Conservation (phyloP, 2,888 invertebrate genomes). For the Platycheirus albimanus region DNA sequence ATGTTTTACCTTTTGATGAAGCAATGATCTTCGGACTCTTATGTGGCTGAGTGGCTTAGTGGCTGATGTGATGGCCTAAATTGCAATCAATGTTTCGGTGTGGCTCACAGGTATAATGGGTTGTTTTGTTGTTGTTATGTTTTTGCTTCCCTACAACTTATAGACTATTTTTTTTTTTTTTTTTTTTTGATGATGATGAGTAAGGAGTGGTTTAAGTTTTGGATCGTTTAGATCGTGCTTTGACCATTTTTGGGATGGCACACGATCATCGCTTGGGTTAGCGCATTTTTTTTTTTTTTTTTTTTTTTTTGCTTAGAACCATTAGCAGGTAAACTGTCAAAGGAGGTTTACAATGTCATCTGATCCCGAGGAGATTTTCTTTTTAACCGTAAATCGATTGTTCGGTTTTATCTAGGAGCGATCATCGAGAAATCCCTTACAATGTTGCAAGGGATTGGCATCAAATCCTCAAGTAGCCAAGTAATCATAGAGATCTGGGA, state of each 20-base stretch:
- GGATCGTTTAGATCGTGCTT: constrained; percentile 61
- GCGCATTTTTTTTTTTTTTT: constrained; percentile 4
- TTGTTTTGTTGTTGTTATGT: neutral
- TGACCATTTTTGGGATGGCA: constrained; percentile 66
- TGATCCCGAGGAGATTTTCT: neutral
- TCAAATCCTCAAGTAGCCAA: no score
- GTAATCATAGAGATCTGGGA: no score
- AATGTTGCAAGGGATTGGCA: constrained; percentile 3
- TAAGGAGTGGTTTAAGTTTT: constrained; percentile 31
- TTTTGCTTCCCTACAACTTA: neutral
- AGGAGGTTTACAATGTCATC: constrained; percentile 26
- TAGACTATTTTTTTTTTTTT: no score
- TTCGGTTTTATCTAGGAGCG: neutral
- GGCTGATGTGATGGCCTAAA: constrained; percentile 50
- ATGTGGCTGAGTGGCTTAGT: no score
- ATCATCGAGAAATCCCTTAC: neutral
- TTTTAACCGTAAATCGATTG: neutral
- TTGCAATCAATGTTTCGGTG: constrained; percentile 48
- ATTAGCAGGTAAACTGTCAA: constrained; percentile 34
- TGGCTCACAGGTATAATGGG: constrained; percentile 10
- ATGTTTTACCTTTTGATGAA: constrained; percentile 4
- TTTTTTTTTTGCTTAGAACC: constrained; percentile 10
- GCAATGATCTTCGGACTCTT: constrained; percentile 15
- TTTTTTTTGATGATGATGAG: constrained; percentile 59
- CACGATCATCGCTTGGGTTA: constrained; percentile 48